Conservation (phyloP, 1,140 invertebrate species). For the Globodera rostochiensis region DNA sequence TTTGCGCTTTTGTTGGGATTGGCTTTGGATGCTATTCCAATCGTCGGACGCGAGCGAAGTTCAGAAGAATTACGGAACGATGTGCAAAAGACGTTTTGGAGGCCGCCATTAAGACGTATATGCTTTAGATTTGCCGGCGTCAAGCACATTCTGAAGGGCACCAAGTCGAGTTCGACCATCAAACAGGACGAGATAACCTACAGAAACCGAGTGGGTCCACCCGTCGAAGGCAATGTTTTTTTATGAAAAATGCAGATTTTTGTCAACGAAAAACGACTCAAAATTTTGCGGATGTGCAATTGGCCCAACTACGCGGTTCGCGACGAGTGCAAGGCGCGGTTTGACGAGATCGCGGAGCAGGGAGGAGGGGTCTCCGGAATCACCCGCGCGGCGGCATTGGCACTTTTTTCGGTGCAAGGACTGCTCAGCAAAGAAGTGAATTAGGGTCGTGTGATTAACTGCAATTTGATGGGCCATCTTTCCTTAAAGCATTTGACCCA, state of each 20-base stretch:
- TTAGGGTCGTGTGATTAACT: not conserved
- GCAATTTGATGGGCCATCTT: not conserved
- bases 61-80: constrained; percentile 33
- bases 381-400: constrained; percentile 40
- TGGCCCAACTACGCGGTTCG: constrained; percentile 47
- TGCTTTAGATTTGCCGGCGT: constrained; percentile 39
- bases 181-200: constrained; percentile 40
- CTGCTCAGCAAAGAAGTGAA: constrained; percentile 43
- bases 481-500: constrained; percentile 32
- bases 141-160: constrained; percentile 30
- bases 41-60: constrained; percentile 12
- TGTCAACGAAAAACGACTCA: constrained; percentile 46
- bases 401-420: constrained; percentile 43
- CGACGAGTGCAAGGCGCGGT: constrained; percentile 13
- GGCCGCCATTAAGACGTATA: not conserved
- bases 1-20: constrained; percentile 44
- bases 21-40: constrained; percentile 35
- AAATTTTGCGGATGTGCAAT: constrained; percentile 49
- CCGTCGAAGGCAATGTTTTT: constrained; percentile 21
- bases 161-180: constrained; percentile 39
- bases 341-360: constrained; percentile 35
- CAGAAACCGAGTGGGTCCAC: constrained; percentile 40
- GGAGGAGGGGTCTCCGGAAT: constrained; percentile 28
- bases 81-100: constrained; percentile 12
- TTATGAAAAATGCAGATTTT: constrained; percentile 38